Evolutionary conservation across 1,140 invertebrate genomes (phyloP), one percentile per base, ranked within the genome.

Genomic region (Wasmannia auropunctata): DNA sequence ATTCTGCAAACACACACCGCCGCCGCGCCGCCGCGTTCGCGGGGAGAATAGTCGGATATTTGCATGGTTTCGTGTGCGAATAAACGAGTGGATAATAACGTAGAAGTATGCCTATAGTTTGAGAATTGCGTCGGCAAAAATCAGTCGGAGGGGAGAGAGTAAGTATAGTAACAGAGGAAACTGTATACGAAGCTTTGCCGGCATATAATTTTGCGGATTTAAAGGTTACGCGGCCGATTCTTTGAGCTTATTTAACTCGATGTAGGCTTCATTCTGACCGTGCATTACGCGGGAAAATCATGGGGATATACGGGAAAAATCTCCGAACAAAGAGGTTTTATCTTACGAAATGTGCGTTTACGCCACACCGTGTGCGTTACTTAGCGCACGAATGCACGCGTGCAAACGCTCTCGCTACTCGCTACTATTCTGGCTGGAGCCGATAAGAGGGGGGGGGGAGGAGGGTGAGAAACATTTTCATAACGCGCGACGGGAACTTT

Each of bases 401-500:
- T 19, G 37, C 56, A 31, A 19, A 46, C 43, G 46, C 19, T 14
- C 11, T 19, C 34, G 62, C 34, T 25, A 22, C 8, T 14, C 43
- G 43, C 46, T n/a, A n/a, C n/a, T n/a, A n/a, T n/a, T n/a, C n/a
- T n/a, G 28, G 8, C 40, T 11, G 22, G 14, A 70, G 31, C 25
- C 16, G 81, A 60, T 58, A 60, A 62, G 40, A 0, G 2, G 34
- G 6, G 22, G 8, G 7, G 16, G 1, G 31, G 16, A 22, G 8
- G 28, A 19, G 31, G 7, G 40, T 6, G 22, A 10, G 49, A 6
- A 40, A 51, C 56, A 65, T 85, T 85, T 76, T 85, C 81, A 76
- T 77, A 85, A 76, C 67, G 51, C 67, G 51, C 67, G 67, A 74
- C 69, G 80, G 69, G 3, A 85, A 85, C 69, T 81, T 81, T 83